Base-by-base conservation (phyloP, 1,140 invertebrate species). In the Hormaphis cornu region DNA sequence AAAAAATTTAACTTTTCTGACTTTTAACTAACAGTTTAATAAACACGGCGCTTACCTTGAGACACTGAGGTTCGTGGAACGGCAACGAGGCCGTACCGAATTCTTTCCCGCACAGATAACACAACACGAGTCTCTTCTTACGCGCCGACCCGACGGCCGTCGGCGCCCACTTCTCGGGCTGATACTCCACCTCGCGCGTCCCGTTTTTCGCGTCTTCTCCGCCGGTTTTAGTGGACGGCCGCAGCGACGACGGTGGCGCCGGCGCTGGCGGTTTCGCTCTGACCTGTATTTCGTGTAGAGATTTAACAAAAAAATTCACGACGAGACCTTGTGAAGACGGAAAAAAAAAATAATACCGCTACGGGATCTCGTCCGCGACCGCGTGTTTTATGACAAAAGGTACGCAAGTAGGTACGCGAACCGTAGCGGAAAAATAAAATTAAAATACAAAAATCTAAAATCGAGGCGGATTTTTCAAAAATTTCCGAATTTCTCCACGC, bases 11-110 rank as follows among this genome's bases (percentile, higher is more conserved):
- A n/a, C n/a, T n/a, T n/a, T n/a, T n/a, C n/a, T n/a, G n/a, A n/a
- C n/a, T n/a, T n/a, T n/a, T n/a, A n/a, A n/a, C n/a, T n/a, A n/a
- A n/a, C n/a, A n/a, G n/a, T n/a, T n/a, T n/a, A n/a, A n/a, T n/a
- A n/a, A n/a, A n/a, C n/a, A n/a, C n/a, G n/a, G n/a, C n/a, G 80
- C 83, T 84, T 78, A 89, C 91, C 78, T 89, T 81, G 61, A 90
- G 75, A 76, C 89, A 92, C 72, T 89, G 86, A 1, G 89, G 88
- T 74, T 91, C 87, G 77, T 92, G 90, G 69, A 91, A 86, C 5
- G 81, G 79, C 70, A 90, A 84, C 16, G 87, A 89, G 70, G 86
- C 85, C 0, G 85, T 85, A 2, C 89, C 89, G 78, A 90, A 93
- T 76, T 89, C 86, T 46, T 88, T 81, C 5, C 86, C 85, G 74